phyloP scores from a whole-genome alignment of 2,888 invertebrate species.

The Smittia sp. region DNA sequence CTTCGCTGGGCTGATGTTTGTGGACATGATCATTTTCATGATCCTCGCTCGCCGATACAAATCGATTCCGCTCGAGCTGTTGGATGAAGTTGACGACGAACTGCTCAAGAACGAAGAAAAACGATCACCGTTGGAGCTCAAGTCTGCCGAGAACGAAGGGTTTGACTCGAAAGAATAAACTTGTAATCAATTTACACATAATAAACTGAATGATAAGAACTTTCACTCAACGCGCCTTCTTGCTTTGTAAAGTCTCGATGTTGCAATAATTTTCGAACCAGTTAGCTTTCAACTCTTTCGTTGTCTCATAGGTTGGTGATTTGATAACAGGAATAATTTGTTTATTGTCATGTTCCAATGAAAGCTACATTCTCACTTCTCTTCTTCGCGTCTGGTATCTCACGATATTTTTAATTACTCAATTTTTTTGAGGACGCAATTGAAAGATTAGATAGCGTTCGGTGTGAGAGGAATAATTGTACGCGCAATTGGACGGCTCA shows the following conservation, averaged over 20 bases:
- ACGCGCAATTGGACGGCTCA: background rate
- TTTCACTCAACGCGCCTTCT: too few relatives aligned
- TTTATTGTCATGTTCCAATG: too few relatives aligned
- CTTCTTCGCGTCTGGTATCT: too few relatives aligned
- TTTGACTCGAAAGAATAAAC: too few relatives aligned
- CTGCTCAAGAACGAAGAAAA: background rate
- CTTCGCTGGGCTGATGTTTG: slow-evolving; percentile 82
- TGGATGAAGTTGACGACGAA: slow-evolving; percentile 9
- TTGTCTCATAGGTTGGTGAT: too few relatives aligned
- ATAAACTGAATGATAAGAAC: background rate
- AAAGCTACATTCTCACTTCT: too few relatives aligned
- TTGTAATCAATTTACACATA: background rate
- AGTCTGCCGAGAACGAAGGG: background rate
- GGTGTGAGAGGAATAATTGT: background rate
- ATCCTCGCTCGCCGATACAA: slow-evolving; percentile 77
- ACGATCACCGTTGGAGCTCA: background rate
- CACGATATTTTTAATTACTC: slow-evolving; percentile 7
- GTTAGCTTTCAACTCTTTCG: too few relatives aligned
- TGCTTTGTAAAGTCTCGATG: too few relatives aligned
- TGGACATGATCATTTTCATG: slow-evolving; percentile 79
- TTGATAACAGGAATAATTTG: too few relatives aligned
- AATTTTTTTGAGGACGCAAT: background rate
- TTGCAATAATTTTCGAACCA: too few relatives aligned
- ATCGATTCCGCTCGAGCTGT: slow-evolving; percentile 34
- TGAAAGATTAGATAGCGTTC: background rate